A percentile compares a stretch with the other conserved stretches of the same genome.
These are phyloP conservation scores for Stegana nigrithorax DNA, from an alignment of 2,888 invertebrate genomes.

Conservation along the genomic window DNA sequence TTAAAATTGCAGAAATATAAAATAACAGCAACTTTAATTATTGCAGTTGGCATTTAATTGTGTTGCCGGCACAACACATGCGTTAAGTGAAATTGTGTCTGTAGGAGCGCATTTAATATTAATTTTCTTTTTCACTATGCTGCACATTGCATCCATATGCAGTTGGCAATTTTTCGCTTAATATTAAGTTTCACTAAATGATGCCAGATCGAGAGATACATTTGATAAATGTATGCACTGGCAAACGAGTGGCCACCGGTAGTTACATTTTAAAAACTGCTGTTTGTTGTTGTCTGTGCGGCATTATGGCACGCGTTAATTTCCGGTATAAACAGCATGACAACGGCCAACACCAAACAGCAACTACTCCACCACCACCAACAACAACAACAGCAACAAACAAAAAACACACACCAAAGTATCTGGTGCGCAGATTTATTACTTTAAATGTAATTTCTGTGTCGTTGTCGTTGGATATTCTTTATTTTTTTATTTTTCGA, in stretches of 20 bases:
- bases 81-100: slow-evolving; percentile 2
- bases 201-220: slow-evolving; percentile 26
- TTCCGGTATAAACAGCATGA: slow-evolving; percentile 14
- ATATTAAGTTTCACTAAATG: slow-evolving; percentile 49
- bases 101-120: slow-evolving; percentile 8
- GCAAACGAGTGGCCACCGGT: too few species aligned
- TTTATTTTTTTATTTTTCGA: not conserved
- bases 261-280: too few species aligned
- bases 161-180: slow-evolving; percentile 43
- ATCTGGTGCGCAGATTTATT: not conserved
- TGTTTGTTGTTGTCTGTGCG: too few species aligned
- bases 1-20: not conserved
- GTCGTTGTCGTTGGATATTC: not conserved
- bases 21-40: not conserved
- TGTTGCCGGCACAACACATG: not conserved
- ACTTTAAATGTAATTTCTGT: not conserved
- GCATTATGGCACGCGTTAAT: not conserved
- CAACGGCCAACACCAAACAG: slow-evolving; percentile 33
- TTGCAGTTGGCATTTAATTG: not conserved
- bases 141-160: slow-evolving; percentile 38
- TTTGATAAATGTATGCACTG: slow-evolving; percentile 30
- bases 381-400: slow-evolving; percentile 25
- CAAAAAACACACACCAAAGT: slow-evolving; percentile 10
- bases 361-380: too few species aligned
- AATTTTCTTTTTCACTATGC: too few species aligned